A percentile compares a stretch with the other conserved stretches of the same genome.
phyloP scores from a whole-genome alignment of 2,113 vertebrate species.

The Cebus imitator region DNA sequence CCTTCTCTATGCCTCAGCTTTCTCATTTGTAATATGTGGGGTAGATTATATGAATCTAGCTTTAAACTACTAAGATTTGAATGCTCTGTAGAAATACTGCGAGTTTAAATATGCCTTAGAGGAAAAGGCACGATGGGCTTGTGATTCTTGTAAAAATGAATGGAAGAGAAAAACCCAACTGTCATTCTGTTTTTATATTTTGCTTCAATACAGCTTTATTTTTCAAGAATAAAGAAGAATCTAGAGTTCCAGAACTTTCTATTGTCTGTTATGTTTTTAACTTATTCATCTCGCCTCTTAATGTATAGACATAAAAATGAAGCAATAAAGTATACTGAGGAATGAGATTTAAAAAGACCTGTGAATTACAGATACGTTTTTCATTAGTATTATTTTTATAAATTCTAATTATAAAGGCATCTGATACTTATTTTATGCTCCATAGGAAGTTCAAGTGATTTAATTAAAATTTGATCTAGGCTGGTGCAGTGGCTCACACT shows the following conservation, averaged over 20 bases:
- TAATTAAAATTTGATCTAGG: neutral
- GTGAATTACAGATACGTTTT: neutral
- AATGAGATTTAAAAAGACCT: neutral
- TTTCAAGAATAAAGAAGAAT: neutral
- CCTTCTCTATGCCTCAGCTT: neutral
- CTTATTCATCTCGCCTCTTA: conserved; percentile 13
- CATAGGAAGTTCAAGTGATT: neutral
- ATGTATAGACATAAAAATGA: neutral
- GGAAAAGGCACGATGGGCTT: neutral
- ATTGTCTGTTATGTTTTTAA: neutral
- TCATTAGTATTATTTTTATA: neutral
- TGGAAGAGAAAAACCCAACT: neutral
- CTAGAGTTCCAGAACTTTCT: neutral
- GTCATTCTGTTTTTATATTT: neutral
- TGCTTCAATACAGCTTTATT: neutral
- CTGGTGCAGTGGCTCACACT: too few relatives aligned
- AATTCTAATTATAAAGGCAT: conserved; percentile 33
- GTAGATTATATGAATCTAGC: neutral
- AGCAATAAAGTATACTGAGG: neutral
- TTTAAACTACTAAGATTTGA: neutral
- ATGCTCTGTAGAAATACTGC: neutral
- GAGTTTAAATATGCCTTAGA: neutral
- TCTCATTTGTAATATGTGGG: neutral
- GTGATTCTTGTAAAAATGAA: conserved; percentile 20
- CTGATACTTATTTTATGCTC: neutral